Conservation (phyloP, 2,113 vertebrate genomes). For the Antechinus flavipes region DNA sequence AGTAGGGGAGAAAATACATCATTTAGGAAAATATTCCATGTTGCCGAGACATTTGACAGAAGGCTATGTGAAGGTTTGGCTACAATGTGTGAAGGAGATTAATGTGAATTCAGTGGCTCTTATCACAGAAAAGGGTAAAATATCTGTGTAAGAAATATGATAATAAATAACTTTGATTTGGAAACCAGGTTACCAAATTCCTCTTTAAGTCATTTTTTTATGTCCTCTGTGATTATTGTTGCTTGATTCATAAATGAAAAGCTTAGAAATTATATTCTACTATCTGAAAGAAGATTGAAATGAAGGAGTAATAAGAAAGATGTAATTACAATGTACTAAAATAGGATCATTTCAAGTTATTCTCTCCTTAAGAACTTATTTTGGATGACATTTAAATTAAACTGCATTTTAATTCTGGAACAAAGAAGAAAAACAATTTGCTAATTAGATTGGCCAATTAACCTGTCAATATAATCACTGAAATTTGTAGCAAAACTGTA, state of each 20-base stretch:
- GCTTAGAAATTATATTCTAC: conserved; percentile 59
- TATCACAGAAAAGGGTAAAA: conserved; percentile 2
- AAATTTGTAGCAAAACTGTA: conserved; percentile 57
- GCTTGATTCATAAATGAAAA: conserved; percentile 55
- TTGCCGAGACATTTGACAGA: neutral
- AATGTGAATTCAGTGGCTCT: neutral
- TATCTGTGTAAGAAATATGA: conserved; percentile 36
- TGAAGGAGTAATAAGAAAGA: conserved; percentile 64
- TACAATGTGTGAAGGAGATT: neutral
- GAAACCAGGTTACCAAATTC: conserved; percentile 37
- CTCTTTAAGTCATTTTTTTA: conserved; percentile 44
- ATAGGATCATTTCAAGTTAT: conserved; percentile 62
- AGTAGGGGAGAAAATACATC: neutral
- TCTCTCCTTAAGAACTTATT: conserved; percentile 70
- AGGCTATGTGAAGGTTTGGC: neutral
- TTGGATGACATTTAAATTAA: conserved; percentile 74
- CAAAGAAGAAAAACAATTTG: conserved; percentile 63
- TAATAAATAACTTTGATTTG: conserved; percentile 47
- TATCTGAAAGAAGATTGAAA: conserved; percentile 68
- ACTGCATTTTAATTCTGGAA: conserved; percentile 64
- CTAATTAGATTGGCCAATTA: conserved; percentile 64
- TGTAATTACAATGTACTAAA: conserved; percentile 72
- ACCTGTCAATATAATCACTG: conserved; percentile 63
- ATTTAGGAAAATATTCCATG: neutral
- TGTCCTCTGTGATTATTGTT: conserved; percentile 42